phyloP scores from a whole-genome alignment of 2,113 vertebrate species.

The Actinemys pallida region DNA sequence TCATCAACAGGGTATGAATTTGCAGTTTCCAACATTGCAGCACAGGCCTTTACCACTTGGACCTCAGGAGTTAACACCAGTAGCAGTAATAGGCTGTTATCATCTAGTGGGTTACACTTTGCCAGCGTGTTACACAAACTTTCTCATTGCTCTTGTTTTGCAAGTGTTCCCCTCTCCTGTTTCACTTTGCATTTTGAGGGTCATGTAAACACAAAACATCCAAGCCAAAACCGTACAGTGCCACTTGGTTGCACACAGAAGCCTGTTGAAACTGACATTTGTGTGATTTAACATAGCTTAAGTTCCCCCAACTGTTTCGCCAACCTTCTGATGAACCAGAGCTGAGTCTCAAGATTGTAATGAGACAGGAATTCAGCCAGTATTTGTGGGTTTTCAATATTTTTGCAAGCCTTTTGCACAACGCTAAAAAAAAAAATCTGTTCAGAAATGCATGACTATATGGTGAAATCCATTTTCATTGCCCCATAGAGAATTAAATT shows the following conservation, averaged over 20 bases:
- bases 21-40: neutral
- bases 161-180: neutral
- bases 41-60: neutral
- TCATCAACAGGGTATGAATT: neutral
- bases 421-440: neutral
- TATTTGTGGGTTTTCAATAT: neutral
- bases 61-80: neutral
- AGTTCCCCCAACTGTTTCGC: constrained; percentile 22
- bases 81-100: neutral
- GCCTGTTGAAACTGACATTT: neutral
- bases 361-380: constrained; percentile 9
- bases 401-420: constrained; percentile 33
- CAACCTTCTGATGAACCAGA: constrained; percentile 31
- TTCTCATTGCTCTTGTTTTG: constrained; percentile 3
- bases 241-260: neutral
- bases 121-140: neutral
- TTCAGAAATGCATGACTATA: constrained; percentile 29
- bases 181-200: fast-evolving
- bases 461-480: constrained; percentile 26
- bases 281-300: neutral
- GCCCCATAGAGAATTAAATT: constrained; percentile 13
- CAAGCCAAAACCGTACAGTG: neutral
- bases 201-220: neutral
- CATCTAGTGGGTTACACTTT: neutral
- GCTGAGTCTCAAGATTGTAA: constrained; percentile 10